A percentile compares a stretch with the other conserved stretches of the same genome.
These are phyloP conservation scores for Odontocerum albicorne DNA, from an alignment of 2,888 invertebrate genomes.

Conservation along the genomic window DNA sequence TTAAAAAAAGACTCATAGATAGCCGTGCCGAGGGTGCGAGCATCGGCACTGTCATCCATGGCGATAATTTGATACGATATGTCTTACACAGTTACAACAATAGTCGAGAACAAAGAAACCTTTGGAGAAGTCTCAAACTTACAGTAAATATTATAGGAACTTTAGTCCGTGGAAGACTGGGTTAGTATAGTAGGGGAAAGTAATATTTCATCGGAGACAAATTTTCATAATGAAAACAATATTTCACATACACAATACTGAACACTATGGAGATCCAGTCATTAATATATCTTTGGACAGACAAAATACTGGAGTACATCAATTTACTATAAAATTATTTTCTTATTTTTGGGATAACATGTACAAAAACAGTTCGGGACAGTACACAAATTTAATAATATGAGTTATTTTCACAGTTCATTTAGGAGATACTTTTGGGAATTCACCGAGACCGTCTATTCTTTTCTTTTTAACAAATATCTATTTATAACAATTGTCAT, in stretches of 20 bases:
- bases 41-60: slow-evolving; percentile 16
- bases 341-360: slow-evolving; percentile 15
- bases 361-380: slow-evolving; percentile 17
- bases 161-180: slow-evolving; percentile 38
- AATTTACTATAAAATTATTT: slow-evolving; percentile 19
- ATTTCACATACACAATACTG: slow-evolving; percentile 26
- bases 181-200: slow-evolving; percentile 33
- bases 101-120: slow-evolving; percentile 35
- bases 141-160: slow-evolving; percentile 36
- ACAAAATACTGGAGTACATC: slow-evolving; percentile 34
- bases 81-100: slow-evolving; percentile 35
- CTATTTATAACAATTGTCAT: slow-evolving; percentile 11
- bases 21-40: slow-evolving; percentile 6
- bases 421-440: background rate
- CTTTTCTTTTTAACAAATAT: slow-evolving; percentile 6
- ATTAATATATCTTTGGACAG: slow-evolving; percentile 36
- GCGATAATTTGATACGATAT: slow-evolving; percentile 30
- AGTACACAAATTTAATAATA: slow-evolving; percentile 1
- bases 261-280: slow-evolving; percentile 35
- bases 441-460: slow-evolving; percentile 1
- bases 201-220: slow-evolving; percentile 18
- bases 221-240: slow-evolving; percentile 6
- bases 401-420: slow-evolving; percentile 9
- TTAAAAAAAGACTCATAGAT: slow-evolving; percentile 18
- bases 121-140: slow-evolving; percentile 33